phyloP scores from a whole-genome alignment of 2,797 vertebrate genomes.

The Enteromius treurensis region DNA sequence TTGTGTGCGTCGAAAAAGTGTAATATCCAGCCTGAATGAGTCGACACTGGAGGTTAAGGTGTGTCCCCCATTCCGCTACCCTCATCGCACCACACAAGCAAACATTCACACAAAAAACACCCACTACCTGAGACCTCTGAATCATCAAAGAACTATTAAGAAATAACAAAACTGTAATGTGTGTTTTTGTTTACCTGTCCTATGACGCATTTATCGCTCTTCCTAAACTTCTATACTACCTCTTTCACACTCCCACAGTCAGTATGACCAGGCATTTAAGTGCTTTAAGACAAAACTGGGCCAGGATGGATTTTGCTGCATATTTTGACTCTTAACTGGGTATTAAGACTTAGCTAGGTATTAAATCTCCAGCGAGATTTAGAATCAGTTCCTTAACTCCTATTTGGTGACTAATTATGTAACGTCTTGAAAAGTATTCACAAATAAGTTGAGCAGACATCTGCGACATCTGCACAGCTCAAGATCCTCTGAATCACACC shows the following conservation, averaged over 20 bases:
- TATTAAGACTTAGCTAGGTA: conserved; percentile 23
- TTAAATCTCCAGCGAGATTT: conserved; percentile 50
- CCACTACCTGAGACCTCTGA: neutral
- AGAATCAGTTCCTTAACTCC: conserved; percentile 30
- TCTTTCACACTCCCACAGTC: conserved; percentile 1
- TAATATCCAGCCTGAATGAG: conserved; percentile 12
- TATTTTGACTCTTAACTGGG: conserved; percentile 46
- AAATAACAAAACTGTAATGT: neutral
- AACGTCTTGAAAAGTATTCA: conserved; percentile 41
- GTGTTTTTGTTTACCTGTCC: neutral
- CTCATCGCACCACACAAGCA: neutral
- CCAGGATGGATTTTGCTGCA: conserved; percentile 30
- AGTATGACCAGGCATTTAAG: conserved; percentile 6
- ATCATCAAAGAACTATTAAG: neutral
- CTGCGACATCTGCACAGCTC: conserved; percentile 40
- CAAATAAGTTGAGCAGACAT: neutral
- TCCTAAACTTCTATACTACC: conserved; percentile 47
- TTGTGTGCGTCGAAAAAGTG: neutral
- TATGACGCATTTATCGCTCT: neutral
- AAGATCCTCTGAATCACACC: conserved; percentile 35
- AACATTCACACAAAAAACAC: neutral
- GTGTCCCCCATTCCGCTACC: conserved; percentile 5
- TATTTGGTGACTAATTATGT: conserved; percentile 47
- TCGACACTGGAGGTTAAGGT: conserved; percentile 14
- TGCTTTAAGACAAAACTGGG: conserved; percentile 33